These are phyloP conservation scores for Leptosomus discolor DNA, from an alignment of 2,113 vertebrate genomes.

Conservation along the genomic window DNA sequence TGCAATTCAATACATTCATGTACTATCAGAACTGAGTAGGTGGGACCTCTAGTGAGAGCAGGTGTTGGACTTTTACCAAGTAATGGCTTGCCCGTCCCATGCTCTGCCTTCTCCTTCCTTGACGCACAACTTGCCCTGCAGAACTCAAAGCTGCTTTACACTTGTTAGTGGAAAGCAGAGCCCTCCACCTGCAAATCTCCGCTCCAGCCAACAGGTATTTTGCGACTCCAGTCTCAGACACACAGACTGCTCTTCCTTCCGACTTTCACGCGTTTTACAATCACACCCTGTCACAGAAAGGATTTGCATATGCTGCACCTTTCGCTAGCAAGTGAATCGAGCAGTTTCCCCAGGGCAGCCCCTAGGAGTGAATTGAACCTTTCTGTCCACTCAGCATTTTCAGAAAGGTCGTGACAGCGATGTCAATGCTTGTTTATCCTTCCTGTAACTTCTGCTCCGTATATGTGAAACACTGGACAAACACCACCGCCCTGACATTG, in stretches of 20 bases:
- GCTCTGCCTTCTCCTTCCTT: neutral
- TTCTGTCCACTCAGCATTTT: neutral
- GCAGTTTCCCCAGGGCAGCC: neutral
- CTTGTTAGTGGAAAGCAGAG: neutral
- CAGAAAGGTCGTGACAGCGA: neutral
- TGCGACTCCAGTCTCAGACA: neutral
- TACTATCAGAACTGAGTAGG: neutral
- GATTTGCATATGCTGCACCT: neutral
- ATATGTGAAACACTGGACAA: accelerated
- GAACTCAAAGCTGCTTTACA: neutral
- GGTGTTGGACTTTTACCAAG: neutral
- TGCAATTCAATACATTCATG: neutral
- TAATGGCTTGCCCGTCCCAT: neutral
- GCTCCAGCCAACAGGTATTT: neutral
- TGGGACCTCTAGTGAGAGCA: neutral
- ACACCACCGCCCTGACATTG: neutral
- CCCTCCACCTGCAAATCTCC: neutral
- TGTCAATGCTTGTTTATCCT: neutral
- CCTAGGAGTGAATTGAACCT: neutral
- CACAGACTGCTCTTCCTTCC: neutral
- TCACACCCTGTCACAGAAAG: accelerated
- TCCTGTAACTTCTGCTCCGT: neutral
- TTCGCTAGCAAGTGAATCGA: neutral
- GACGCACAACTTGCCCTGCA: neutral
- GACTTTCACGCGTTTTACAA: neutral